These are phyloP conservation scores for Fukomys damarensis DNA, from an alignment of 2,113 vertebrate species.

Conservation along the genomic window DNA sequence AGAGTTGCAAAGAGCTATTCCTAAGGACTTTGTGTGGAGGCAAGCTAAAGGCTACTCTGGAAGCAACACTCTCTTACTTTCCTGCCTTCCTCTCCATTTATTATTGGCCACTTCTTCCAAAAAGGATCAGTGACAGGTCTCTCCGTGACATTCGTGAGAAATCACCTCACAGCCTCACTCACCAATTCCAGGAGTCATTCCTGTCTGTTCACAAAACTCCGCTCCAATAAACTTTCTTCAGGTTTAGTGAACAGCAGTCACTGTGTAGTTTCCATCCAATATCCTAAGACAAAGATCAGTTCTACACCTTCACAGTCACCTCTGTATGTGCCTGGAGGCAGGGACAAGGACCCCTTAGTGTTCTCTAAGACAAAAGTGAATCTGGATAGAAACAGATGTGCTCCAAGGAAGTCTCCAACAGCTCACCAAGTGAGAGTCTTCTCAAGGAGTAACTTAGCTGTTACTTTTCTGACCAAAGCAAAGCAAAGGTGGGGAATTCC, in stretches of 20 bases:
- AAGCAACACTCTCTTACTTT: background rate
- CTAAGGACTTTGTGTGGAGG: background rate
- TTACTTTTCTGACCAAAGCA: constrained; percentile 27
- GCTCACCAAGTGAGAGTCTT: background rate
- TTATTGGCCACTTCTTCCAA: background rate
- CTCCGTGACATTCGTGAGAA: background rate
- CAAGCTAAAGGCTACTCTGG: background rate
- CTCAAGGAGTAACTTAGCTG: background rate
- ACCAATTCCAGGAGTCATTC: background rate
- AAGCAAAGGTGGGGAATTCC: background rate
- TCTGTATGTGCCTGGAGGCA: background rate
- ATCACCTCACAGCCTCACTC: background rate
- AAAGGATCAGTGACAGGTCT: background rate
- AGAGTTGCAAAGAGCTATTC: background rate
- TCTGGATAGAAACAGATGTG: background rate
- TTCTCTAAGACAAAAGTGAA: background rate
- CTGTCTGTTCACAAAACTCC: background rate
- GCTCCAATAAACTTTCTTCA: background rate
- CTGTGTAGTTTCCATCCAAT: background rate
- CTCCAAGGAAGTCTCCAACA: background rate
- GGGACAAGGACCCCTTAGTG: too few species aligned
- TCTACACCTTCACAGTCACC: background rate
- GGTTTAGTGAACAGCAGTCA: background rate
- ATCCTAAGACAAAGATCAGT: background rate
- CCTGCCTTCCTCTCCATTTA: background rate